Conservation (phyloP, 2,113 vertebrate genomes). For the Mirounga angustirostris region DNA sequence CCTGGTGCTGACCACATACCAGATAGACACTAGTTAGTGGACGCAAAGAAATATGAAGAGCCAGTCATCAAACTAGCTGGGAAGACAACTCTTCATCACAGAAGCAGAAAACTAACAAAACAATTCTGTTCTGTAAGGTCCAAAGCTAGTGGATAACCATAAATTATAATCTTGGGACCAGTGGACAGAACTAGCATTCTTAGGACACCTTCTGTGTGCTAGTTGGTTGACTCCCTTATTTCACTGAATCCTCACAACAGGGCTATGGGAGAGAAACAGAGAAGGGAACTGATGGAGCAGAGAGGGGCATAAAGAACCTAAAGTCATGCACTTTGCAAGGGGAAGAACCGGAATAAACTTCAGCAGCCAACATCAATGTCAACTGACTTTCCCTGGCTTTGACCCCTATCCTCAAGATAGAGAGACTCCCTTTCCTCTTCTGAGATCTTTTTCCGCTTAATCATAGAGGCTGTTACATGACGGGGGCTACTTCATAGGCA, state of each 20-base stretch:
- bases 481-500: neutral
- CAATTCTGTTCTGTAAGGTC: neutral
- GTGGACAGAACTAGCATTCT: neutral
- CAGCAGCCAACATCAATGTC: neutral
- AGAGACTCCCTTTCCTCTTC: neutral
- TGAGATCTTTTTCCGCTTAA: neutral
- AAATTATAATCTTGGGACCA: neutral
- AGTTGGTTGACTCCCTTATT: rapidly evolving
- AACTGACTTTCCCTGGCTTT: neutral
- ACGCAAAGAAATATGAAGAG: neutral
- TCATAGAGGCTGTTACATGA: neutral
- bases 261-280: neutral
- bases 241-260: neutral
- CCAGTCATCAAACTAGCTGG: neutral
- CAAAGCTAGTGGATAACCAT: neutral
- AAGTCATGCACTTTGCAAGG: neutral
- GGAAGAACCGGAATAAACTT: neutral
- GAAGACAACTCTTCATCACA: neutral
- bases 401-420: neutral
- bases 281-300: neutral
- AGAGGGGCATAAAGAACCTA: neutral
- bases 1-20: neutral
- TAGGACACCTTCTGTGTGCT: neutral
- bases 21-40: neutral
- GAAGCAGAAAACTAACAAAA: neutral